Evolutionary conservation across 2,797 vertebrate species (phyloP).

Genomic region (Molothrus ater): DNA sequence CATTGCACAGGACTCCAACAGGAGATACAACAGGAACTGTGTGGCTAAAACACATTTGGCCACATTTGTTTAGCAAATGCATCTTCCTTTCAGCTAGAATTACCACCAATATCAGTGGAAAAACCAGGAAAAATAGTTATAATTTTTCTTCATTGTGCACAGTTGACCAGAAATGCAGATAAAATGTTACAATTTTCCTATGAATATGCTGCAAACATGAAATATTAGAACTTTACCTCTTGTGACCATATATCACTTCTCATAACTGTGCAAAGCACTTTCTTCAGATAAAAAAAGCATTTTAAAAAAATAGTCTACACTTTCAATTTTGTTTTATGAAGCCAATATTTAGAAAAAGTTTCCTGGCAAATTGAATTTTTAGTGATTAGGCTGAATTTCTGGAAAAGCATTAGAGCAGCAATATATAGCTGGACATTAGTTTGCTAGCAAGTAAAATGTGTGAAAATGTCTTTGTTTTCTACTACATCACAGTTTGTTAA

Average conservation of each 20-base stretch:
- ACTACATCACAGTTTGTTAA: background rate
- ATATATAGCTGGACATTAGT: background rate
- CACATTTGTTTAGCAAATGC: slow-evolving; percentile 17
- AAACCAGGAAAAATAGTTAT: background rate
- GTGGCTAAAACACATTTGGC: background rate
- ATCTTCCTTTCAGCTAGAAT: background rate
- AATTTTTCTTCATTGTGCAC: background rate
- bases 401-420: background rate
- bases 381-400: background rate
- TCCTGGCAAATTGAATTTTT: background rate
- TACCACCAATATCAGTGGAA: background rate
- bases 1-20: slow-evolving; percentile 27
- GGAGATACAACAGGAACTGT: slow-evolving; percentile 8
- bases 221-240: background rate
- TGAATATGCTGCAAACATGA: background rate
- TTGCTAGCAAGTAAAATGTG: background rate
- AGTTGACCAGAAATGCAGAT: background rate
- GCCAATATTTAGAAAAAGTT: background rate
- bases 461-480: background rate
- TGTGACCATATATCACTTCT: background rate
- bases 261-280: background rate
- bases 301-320: background rate
- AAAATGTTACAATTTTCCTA: background rate
- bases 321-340: background rate
- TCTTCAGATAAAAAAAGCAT: background rate